Evolutionary conservation across 2,888 invertebrate species (phyloP).

Genomic region (Mimumesa dahlbomi): DNA sequence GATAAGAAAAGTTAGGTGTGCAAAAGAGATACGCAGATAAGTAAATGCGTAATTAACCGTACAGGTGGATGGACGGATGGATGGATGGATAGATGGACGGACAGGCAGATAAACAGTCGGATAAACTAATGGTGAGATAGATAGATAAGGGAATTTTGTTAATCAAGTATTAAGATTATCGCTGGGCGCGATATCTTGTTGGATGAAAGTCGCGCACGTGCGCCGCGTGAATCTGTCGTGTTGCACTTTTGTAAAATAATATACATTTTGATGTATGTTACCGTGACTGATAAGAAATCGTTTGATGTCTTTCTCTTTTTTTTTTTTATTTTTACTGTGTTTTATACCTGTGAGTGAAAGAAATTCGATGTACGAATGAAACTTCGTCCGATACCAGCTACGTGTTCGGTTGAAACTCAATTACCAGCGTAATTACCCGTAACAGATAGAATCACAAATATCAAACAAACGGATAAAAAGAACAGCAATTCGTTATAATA

Average conservation of each 20-base stretch:
- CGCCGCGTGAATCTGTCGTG: too few relatives aligned
- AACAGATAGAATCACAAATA: background rate
- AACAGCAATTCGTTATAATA: too few relatives aligned
- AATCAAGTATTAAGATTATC: too few relatives aligned
- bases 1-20: background rate
- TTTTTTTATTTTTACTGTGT: too few relatives aligned
- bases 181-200: too few relatives aligned
- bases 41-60: slow-evolving; percentile 17
- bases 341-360: too few relatives aligned
- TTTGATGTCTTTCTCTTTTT: too few relatives aligned
- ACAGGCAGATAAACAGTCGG: slow-evolving; percentile 3
- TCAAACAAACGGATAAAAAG: background rate
- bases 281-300: too few relatives aligned
- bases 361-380: background rate
- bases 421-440: background rate
- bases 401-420: background rate
- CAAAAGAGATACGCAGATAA: slow-evolving; percentile 6
- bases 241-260: too few relatives aligned
- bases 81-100: too few relatives aligned
- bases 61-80: slow-evolving; percentile 16
- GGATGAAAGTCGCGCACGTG: too few relatives aligned
- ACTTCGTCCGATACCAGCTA: background rate
- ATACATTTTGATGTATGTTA: too few relatives aligned
- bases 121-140: background rate
- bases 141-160: background rate